Percentiles rank a stretch among this genome's conserved stretches.
These are phyloP conservation scores for Drosophila phalerata DNA, from an alignment of 2,888 invertebrate genomes.

Conservation along the genomic window DNA sequence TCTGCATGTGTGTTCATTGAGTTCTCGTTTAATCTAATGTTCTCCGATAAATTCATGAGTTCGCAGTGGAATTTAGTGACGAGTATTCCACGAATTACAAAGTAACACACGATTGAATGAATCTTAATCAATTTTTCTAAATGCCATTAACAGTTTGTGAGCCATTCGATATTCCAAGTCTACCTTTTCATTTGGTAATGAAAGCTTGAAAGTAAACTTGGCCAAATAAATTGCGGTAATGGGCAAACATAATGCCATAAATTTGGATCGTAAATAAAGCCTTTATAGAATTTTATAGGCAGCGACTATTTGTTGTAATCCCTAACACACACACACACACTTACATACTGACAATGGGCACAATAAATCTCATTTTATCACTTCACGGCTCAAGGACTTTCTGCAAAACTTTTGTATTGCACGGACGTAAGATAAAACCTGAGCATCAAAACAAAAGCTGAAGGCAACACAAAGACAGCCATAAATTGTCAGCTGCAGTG, in stretches of 20 bases:
- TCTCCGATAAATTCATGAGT: background rate
- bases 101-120: background rate
- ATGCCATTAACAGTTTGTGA: slow-evolving; percentile 3
- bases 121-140: slow-evolving; percentile 2
- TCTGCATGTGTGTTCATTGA: slow-evolving; percentile 2
- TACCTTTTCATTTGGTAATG: slow-evolving; percentile 56
- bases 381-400: slow-evolving; percentile 63
- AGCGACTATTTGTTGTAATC: slow-evolving; percentile 58
- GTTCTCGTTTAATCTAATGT: background rate
- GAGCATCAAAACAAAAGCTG: slow-evolving; percentile 33
- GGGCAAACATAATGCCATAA: slow-evolving; percentile 43
- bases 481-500: slow-evolving; percentile 62
- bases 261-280: slow-evolving; percentile 64
- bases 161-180: slow-evolving; percentile 27
- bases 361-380: slow-evolving; percentile 79
- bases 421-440: slow-evolving; percentile 33
- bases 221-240: slow-evolving; percentile 54
- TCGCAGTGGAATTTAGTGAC: background rate
- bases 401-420: slow-evolving; percentile 44
- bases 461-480: slow-evolving; percentile 42
- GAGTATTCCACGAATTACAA: background rate
- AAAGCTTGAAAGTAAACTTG: slow-evolving; percentile 40
- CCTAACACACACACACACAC: slow-evolving; percentile 20
- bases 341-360: slow-evolving; percentile 43
- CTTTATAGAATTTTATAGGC: slow-evolving; percentile 55